Evolutionary conservation across 2,797 vertebrate genomes (phyloP).

Genomic region (Tauraco hartlaubi): DNA sequence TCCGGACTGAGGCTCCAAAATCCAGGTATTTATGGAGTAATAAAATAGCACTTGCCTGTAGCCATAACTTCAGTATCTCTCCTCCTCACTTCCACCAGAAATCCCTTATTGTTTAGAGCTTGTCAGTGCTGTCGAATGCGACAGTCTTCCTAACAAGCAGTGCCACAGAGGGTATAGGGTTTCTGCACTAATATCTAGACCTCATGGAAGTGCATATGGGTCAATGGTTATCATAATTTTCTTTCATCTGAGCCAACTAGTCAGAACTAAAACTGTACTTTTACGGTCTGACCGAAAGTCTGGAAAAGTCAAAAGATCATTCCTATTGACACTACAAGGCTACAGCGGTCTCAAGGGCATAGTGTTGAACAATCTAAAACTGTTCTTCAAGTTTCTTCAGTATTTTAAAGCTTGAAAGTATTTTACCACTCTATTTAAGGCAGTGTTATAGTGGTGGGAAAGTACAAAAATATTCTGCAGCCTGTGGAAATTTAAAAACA

Average conservation of each 20-base stretch:
- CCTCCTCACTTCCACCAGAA: background rate
- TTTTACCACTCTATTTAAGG: background rate
- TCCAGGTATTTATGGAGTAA: background rate
- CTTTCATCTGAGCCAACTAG: constrained; percentile 14
- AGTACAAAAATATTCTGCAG: background rate
- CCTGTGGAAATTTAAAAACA: background rate
- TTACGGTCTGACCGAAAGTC: background rate
- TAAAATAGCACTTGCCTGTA: background rate
- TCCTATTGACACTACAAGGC: background rate
- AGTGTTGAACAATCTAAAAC: background rate
- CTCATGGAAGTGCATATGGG: background rate
- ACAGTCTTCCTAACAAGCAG: background rate
- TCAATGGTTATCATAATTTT: background rate
- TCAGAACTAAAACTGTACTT: background rate
- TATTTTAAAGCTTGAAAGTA: background rate
- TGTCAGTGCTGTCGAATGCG: background rate
- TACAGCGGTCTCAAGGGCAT: background rate
- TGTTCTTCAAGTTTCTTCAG: background rate
- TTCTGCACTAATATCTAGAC: background rate
- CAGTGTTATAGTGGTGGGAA: background rate
- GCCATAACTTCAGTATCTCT: background rate
- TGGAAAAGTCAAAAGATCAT: background rate
- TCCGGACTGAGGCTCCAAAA: background rate
- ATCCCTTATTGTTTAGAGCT: background rate
- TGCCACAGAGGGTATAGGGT: background rate